Conservation (phyloP, 2,888 invertebrate species). For the Agonopterix arenella region DNA sequence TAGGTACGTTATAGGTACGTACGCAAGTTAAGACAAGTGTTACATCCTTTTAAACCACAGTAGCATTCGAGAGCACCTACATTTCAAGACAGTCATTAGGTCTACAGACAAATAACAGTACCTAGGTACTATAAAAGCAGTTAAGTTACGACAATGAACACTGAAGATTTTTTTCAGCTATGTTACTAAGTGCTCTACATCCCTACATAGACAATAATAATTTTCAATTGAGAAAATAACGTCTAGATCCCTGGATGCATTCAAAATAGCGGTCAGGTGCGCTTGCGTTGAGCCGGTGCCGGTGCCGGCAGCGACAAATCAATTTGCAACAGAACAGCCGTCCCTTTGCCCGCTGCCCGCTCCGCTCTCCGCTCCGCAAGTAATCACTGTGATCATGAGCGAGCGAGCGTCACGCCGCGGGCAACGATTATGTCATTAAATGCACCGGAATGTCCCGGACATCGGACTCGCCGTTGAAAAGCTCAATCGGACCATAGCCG, state of each 20-base stretch:
- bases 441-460: conserved; percentile 43
- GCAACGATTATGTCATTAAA: conserved; percentile 62
- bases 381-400: conserved; percentile 49
- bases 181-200: neutral
- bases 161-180: too few species aligned
- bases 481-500: conserved; percentile 44
- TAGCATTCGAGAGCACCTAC: too few species aligned
- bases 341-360: conserved; percentile 22
- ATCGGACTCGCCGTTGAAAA: conserved; percentile 43
- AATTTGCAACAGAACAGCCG: conserved; percentile 40
- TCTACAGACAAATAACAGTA: too few species aligned
- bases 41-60: too few species aligned
- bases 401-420: conserved; percentile 35
- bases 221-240: conserved; percentile 9
- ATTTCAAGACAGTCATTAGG: too few species aligned
- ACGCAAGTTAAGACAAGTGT: too few species aligned
- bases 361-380: conserved; percentile 34
- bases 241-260: conserved; percentile 7
- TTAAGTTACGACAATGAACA: too few species aligned
- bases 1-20: too few species aligned
- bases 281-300: conserved; percentile 6
- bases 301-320: conserved; percentile 44
- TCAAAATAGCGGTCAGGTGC: conserved; percentile 32
- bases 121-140: too few species aligned
- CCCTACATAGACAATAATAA: conserved; percentile 1